Evolutionary conservation across 1,140 invertebrate species (phyloP).

Genomic region (Sycobia sp.): DNA sequence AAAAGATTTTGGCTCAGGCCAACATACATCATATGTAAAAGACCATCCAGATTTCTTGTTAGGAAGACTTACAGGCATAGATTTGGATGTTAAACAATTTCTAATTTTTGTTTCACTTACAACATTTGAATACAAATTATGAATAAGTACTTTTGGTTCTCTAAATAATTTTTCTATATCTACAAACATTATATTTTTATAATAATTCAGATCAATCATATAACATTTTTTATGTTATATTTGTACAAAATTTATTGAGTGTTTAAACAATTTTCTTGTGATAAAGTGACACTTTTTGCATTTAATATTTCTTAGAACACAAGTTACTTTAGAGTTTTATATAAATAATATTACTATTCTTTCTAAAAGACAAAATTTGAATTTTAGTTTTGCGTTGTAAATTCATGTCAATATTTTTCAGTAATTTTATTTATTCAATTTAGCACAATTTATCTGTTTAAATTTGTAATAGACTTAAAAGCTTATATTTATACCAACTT

Average conservation of each 20-base stretch:
- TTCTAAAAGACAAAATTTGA: no score
- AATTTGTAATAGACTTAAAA: no score
- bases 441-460: no score
- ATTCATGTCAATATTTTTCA: no score
- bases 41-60: conserved; percentile 19
- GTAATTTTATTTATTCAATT: no score
- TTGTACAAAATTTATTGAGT: neutral
- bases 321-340: no score
- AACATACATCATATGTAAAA: conserved; percentile 42
- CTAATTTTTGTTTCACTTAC: conserved; percentile 32
- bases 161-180: conserved; percentile 39
- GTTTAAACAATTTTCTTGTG: no score
- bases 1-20: conserved; percentile 48
- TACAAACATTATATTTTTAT: conserved; percentile 37
- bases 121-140: conserved; percentile 38
- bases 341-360: no score
- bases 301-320: no score
- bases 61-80: neutral
- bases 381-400: no score
- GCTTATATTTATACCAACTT: no score
- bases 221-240: neutral
- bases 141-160: conserved; percentile 29
- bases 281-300: no score
- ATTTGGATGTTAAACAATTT: conserved; percentile 13
- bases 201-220: neutral